Percentiles rank a stretch among this genome's conserved stretches.
phyloP scores from a whole-genome alignment of 2,888 invertebrate species.

The Cosmorhoe ocellata region DNA sequence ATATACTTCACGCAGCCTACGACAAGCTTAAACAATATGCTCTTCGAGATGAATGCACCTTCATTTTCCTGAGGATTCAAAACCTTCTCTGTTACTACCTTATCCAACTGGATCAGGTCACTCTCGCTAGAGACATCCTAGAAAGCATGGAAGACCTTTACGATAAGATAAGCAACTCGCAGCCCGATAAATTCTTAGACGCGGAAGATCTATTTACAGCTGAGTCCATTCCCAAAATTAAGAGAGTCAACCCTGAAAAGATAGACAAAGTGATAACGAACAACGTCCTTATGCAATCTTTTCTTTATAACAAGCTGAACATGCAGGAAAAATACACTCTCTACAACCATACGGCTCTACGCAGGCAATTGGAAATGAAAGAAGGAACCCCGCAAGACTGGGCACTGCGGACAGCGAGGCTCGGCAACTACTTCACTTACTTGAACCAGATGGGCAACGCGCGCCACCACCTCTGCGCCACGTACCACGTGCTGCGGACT shows the following conservation, averaged over 20 bases:
- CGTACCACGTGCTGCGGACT: conserved; percentile 79
- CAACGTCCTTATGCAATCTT: conserved; percentile 84
- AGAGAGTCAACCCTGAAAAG: conserved; percentile 69
- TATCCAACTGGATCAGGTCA: conserved; percentile 75
- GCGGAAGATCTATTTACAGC: conserved; percentile 81
- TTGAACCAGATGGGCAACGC: conserved; percentile 72
- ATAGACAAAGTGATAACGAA: conserved; percentile 83
- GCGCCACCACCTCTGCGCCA: conserved; percentile 85
- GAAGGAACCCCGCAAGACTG: conserved; percentile 83
- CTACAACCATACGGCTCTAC: conserved; percentile 81
- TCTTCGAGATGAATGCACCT: conserved; percentile 67
- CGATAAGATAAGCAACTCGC: conserved; percentile 58
- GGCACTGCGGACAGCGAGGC: conserved; percentile 78
- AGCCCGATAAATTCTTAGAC: conserved; percentile 62
- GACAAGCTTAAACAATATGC: conserved; percentile 64
- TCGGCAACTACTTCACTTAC: conserved; percentile 79
- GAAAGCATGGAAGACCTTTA: conserved; percentile 76
- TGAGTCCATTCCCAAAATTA: conserved; percentile 53
- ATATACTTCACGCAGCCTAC: conserved; percentile 56
- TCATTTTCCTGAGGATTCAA: conserved; percentile 80
- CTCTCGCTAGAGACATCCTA: conserved; percentile 72
- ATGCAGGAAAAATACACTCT: conserved; percentile 76
- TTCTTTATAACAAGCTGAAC: conserved; percentile 81
- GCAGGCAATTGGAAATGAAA: conserved; percentile 80
- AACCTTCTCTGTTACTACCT: conserved; percentile 82